Conservation (phyloP, 2,888 invertebrate genomes). For the Furcula furcula region DNA sequence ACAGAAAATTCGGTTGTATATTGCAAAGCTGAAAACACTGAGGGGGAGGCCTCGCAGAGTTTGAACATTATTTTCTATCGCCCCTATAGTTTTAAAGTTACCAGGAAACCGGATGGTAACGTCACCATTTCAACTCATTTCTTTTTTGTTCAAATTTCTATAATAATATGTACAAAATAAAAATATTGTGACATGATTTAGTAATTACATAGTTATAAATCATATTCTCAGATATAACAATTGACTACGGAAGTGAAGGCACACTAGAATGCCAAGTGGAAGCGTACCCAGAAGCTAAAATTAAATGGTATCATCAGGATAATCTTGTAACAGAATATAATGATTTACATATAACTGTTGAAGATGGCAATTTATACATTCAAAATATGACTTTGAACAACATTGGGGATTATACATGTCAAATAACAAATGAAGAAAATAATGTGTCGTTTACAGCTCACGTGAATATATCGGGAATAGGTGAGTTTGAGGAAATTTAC, state of each 20-base stretch:
- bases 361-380: constrained; percentile 45
- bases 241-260: constrained; percentile 54
- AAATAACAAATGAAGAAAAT: constrained; percentile 42
- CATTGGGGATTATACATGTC: constrained; percentile 55
- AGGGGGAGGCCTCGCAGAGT: constrained; percentile 29
- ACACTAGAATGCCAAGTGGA: constrained; percentile 52
- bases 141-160: too few species aligned
- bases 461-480: constrained; percentile 56
- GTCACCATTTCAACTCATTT: too few species aligned
- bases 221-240: constrained; percentile 51
- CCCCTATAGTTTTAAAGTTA: constrained; percentile 51
- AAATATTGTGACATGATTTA: too few species aligned
- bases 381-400: constrained; percentile 51
- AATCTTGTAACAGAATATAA: constrained; percentile 31
- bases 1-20: constrained; percentile 45
- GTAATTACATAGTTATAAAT: too few species aligned
- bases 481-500: constrained; percentile 30
- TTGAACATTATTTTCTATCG: constrained; percentile 51
- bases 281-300: constrained; percentile 56
- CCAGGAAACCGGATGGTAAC: constrained; percentile 52
- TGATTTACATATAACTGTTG: constrained; percentile 31
- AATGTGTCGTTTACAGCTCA: constrained; percentile 30
- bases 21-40: constrained; percentile 48
- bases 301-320: constrained; percentile 58
- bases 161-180: too few species aligned